These are phyloP conservation scores for Anoncus sp. DNA, from an alignment of 2,888 invertebrate species.

Conservation along the genomic window DNA sequence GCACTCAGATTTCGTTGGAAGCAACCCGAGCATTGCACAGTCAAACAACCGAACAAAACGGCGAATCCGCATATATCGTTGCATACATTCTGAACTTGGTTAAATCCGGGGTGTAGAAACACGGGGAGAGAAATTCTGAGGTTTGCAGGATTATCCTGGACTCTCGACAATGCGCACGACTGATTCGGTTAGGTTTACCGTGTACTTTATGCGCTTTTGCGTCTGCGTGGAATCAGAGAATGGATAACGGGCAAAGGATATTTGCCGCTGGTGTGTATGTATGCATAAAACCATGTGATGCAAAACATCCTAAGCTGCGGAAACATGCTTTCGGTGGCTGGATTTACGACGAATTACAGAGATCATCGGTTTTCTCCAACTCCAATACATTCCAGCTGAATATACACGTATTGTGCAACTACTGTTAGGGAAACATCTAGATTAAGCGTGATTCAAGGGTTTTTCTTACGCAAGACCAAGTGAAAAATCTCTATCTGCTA, in stretches of 20 bases:
- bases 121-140: slow-evolving; percentile 9
- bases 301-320: slow-evolving; percentile 3
- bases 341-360: neutral
- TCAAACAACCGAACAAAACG: slow-evolving; percentile 36
- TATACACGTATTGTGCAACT: neutral
- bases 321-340: neutral
- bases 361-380: neutral
- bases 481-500: slow-evolving; percentile 21
- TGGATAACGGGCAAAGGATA: slow-evolving; percentile 44
- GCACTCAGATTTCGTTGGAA: slow-evolving; percentile 37
- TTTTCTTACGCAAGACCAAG: neutral
- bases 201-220: slow-evolving; percentile 33
- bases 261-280: slow-evolving; percentile 47
- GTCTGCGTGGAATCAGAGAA: neutral
- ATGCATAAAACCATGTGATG: slow-evolving; percentile 31
- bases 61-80: slow-evolving; percentile 12
- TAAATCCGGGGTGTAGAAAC: slow-evolving; percentile 19
- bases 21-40: neutral
- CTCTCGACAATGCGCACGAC: slow-evolving; percentile 36
- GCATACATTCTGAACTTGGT: slow-evolving; percentile 27
- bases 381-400: neutral
- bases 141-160: slow-evolving; percentile 42
- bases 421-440: neutral
- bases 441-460: neutral
- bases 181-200: slow-evolving; percentile 41